Evolutionary conservation across 2,888 invertebrate species (phyloP), one percentile per base, ranked within the genome.

Genomic region (Acronicta aceris): DNA sequence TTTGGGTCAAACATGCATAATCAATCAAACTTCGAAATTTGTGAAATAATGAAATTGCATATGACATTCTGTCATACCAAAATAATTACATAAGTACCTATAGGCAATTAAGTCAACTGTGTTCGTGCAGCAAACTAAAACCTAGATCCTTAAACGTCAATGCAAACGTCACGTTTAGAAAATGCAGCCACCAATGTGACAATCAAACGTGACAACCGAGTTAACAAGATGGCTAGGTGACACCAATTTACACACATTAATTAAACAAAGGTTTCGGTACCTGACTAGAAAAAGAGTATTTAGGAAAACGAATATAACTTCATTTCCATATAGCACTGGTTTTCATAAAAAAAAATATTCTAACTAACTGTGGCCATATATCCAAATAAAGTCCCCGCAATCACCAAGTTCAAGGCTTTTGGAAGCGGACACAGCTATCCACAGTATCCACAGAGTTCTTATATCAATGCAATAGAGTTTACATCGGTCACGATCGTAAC

Each of bases 331-430:
- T n/a, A 12, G 40, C 21, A 25, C 12, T 21, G 38, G 42, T 53
- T 58, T 17, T 33, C 15, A 50, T 17, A 55, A 21, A 53, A 48
- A n/a, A 60, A 55, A 54, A 52, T 55, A 51, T 48, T 49, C 33
- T 12, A 48, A 47, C 8, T 51, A 57, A 52, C 38, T 52, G 55
- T 59, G 64, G 67, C 66, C 45, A 66, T 65, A 67, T 53, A 68
- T 62, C 63, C 59, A 68, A 78, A 70, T 71, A 54, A 76, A 77
- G 63, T 74, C 67, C 43, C 50, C 45, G 59, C 71, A 74, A 75
- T 80, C 75, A 76, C 71, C 86, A 90, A 91, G 90, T 90, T 90
- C 89, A 91, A 90, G 89, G 89, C 81, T 79, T 76, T 70, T 59
- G 52, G 67, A 61, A 58, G 62, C 53, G 42, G 67, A 58, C 69